Percentiles rank a stretch among this genome's conserved stretches.
phyloP scores from a whole-genome alignment of 1,140 invertebrate genomes.

The Tetramorium parvispinum region DNA sequence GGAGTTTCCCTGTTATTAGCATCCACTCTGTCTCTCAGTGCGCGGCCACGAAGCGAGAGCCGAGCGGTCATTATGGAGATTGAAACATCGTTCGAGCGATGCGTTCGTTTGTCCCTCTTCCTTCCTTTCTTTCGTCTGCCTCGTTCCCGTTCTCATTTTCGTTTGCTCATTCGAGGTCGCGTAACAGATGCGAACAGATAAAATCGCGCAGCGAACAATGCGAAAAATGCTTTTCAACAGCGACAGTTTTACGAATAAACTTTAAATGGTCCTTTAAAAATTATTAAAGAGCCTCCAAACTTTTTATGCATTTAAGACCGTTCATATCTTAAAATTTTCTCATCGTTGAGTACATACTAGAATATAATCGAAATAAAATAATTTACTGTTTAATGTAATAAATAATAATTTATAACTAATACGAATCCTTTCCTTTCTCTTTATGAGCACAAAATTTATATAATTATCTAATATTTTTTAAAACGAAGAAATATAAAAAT shows the following conservation, averaged over 20 bases:
- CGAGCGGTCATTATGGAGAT: conserved; percentile 82
- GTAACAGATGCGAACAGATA: conserved; percentile 14
- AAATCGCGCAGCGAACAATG: neutral
- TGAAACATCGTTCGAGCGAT: conserved; percentile 78
- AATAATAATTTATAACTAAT: neutral
- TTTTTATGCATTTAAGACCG: neutral
- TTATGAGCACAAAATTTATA: neutral
- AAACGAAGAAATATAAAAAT: neutral
- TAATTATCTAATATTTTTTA: neutral
- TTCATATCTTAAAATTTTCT: neutral
- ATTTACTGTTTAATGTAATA: neutral
- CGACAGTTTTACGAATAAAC: neutral
- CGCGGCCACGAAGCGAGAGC: conserved; percentile 62
- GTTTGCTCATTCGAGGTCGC: conserved; percentile 28
- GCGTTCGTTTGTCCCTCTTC: conserved; percentile 60
- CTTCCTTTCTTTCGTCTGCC: neutral
- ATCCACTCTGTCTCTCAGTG: conserved; percentile 74
- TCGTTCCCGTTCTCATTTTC: conserved; percentile 1
- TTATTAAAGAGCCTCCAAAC: neutral
- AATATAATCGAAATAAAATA: neutral
- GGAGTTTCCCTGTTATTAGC: conserved; percentile 80
- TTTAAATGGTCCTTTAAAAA: neutral
- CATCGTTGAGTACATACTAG: neutral
- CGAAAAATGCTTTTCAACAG: neutral
- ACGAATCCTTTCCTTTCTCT: neutral